Percentiles rank a stretch among this genome's conserved stretches.
Conservation (phyloP, 2,113 vertebrate species). For the Erythrolamprus reginae region DNA sequence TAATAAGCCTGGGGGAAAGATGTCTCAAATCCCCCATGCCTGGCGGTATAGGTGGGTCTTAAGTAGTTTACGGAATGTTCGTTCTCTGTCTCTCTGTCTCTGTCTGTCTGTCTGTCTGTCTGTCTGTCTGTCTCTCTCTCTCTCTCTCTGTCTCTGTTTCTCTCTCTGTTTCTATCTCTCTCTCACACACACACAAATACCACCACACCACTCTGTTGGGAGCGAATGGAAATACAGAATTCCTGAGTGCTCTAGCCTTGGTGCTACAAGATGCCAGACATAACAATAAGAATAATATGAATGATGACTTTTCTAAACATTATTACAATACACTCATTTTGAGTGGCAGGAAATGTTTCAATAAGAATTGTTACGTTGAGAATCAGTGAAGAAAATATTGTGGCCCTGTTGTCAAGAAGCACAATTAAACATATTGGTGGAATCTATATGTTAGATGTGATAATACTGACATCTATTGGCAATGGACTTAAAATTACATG, state of each 20-base stretch:
- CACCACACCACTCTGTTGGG: constrained; percentile 1
- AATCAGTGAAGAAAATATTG: not conserved
- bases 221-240: constrained; percentile 4
- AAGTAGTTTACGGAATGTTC: too few relatives aligned
- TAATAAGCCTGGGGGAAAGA: too few relatives aligned
- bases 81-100: not conserved
- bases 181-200: not conserved
- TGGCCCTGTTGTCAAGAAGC: not conserved
- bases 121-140: not conserved
- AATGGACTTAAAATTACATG: constrained; percentile 10
- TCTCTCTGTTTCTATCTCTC: not conserved
- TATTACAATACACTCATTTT: not conserved
- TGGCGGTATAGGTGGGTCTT: too few relatives aligned
- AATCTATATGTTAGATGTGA: constrained; percentile 11
- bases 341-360: not conserved
- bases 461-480: constrained; percentile 66
- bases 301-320: fast-evolving
- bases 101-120: not conserved
- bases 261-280: not conserved
- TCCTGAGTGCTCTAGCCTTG: not conserved
- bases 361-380: fast-evolving
- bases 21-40: too few relatives aligned
- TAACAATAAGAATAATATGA: not conserved
- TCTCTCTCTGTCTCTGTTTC: not conserved
- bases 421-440: not conserved